A percentile compares a stretch with the other conserved stretches of the same genome.
These are phyloP conservation scores for Tiliacea aurago DNA, from an alignment of 2,888 invertebrate genomes.

Conservation along the genomic window DNA sequence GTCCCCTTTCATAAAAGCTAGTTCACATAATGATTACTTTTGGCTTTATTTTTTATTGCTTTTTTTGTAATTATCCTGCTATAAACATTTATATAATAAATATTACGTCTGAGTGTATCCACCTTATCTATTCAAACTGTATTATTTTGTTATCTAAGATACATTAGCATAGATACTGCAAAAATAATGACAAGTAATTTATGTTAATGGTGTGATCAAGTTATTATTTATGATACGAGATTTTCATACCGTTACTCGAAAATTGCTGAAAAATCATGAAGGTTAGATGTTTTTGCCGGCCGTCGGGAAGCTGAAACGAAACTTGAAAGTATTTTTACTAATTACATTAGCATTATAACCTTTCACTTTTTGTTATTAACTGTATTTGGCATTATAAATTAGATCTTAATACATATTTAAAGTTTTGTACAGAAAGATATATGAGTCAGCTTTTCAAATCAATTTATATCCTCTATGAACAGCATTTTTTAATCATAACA, in stretches of 20 bases:
- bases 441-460: background rate
- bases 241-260: background rate
- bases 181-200: slow-evolving; percentile 32
- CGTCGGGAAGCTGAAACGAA: slow-evolving; percentile 21
- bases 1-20: background rate
- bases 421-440: background rate
- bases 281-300: background rate
- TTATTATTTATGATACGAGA: slow-evolving; percentile 27
- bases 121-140: slow-evolving; percentile 34
- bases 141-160: slow-evolving; percentile 17
- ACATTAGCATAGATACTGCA: slow-evolving; percentile 15
- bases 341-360: background rate
- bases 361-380: background rate
- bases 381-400: background rate
- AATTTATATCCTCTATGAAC: background rate
- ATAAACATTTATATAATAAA: slow-evolving; percentile 11
- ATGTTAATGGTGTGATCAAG: slow-evolving; percentile 27
- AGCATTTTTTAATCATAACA: slow-evolving; percentile 1
- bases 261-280: slow-evolving; percentile 10
- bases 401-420: background rate
- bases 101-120: slow-evolving; percentile 15
- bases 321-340: background rate
- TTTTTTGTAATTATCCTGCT: background rate
- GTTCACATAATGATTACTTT: background rate
- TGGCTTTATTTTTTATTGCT: background rate